These are phyloP conservation scores for Tinea trinotella DNA, from an alignment of 2,888 invertebrate species.

Conservation along the genomic window DNA sequence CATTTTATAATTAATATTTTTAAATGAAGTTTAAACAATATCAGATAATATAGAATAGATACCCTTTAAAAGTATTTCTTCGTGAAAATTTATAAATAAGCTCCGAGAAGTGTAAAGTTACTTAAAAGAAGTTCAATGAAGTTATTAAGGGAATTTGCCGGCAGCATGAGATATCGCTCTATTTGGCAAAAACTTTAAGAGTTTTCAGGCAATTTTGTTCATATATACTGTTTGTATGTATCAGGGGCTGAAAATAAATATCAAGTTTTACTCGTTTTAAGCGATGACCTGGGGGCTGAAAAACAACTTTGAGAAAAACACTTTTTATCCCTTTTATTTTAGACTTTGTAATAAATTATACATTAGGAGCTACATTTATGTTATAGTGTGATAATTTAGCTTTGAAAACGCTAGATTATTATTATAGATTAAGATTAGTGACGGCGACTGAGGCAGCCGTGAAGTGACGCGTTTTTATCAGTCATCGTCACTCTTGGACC, in stretches of 20 bases:
- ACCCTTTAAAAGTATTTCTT: constrained; percentile 42
- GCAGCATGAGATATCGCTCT: constrained; percentile 4
- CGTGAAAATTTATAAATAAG: constrained; percentile 44
- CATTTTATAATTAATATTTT: too few species aligned
- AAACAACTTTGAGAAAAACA: neutral
- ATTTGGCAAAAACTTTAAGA: neutral
- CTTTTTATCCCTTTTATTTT: too few species aligned
- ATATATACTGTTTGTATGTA: neutral
- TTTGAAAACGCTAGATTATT: too few species aligned
- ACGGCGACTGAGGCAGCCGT: too few species aligned
- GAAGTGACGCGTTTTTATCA: too few species aligned
- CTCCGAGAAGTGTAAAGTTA: constrained; percentile 16
- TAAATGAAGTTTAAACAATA: too few species aligned
- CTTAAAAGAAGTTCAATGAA: constrained; percentile 9
- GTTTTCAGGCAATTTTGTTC: neutral
- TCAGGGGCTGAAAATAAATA: constrained; percentile 2
- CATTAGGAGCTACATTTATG: too few species aligned
- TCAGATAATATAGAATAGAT: neutral
- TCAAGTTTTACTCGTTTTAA: neutral
- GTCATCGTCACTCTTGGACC: too few species aligned
- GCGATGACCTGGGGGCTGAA: neutral
- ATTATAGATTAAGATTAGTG: too few species aligned
- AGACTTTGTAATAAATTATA: too few species aligned
- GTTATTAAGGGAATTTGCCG: neutral
- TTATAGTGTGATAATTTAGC: too few species aligned